Conservation (phyloP, 2,888 invertebrate species). For the Xylophagus ater region DNA sequence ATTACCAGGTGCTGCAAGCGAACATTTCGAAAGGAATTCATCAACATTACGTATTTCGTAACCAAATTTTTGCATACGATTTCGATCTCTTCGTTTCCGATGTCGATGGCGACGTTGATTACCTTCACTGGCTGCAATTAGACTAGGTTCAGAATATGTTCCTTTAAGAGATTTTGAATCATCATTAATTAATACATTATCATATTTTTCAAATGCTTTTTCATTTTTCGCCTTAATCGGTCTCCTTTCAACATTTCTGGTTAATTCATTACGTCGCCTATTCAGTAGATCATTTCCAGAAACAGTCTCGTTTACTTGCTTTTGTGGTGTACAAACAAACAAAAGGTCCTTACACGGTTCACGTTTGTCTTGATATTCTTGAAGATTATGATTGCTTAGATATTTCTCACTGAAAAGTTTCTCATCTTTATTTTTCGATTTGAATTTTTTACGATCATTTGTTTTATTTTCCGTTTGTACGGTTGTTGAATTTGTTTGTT, state of each 20-base stretch:
- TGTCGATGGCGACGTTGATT: slow-evolving; percentile 33
- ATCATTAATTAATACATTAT: slow-evolving; percentile 19
- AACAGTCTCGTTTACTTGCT: slow-evolving; percentile 24
- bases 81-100: slow-evolving; percentile 34
- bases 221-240: slow-evolving; percentile 11
- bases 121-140: slow-evolving; percentile 34
- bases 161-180: slow-evolving; percentile 28
- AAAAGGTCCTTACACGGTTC: slow-evolving; percentile 33
- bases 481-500: slow-evolving; percentile 23
- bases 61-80: slow-evolving; percentile 47
- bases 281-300: slow-evolving; percentile 20
- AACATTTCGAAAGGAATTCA: slow-evolving; percentile 66
- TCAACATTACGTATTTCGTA: slow-evolving; percentile 73
- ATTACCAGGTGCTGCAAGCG: slow-evolving; percentile 69
- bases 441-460: slow-evolving; percentile 36
- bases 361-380: slow-evolving; percentile 29
- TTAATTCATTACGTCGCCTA: slow-evolving; percentile 14
- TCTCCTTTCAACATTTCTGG: slow-evolving; percentile 1
- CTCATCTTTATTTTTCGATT: slow-evolving; percentile 20
- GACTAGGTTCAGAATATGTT: slow-evolving; percentile 37
- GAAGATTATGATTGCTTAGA: slow-evolving; percentile 35
- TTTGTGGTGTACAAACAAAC: slow-evolving; percentile 36
- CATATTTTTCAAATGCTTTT: slow-evolving; percentile 19
- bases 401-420: slow-evolving; percentile 31
- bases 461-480: slow-evolving; percentile 32